Conservation (phyloP, 2,113 vertebrate genomes). For the Elachura formosa region DNA sequence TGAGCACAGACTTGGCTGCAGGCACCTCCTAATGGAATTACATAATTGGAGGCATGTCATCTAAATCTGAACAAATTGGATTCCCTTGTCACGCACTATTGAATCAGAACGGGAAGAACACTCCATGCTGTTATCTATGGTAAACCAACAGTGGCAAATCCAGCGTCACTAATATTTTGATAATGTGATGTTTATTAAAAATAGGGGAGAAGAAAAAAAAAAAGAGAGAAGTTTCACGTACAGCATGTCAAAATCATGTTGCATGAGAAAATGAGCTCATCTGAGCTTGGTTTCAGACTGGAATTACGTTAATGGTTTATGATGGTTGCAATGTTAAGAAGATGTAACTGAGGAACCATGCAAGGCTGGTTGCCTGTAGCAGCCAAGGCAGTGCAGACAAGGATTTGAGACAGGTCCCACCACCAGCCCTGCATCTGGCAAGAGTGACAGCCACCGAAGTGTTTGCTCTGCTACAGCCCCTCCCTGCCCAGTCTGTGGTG, state of each 20-base stretch:
- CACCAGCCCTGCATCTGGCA: background rate
- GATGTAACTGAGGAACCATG: background rate
- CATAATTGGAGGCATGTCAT: constrained; percentile 69
- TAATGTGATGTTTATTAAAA: constrained; percentile 36
- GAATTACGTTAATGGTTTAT: background rate
- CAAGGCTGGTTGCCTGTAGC: background rate
- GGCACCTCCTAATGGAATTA: constrained; percentile 64
- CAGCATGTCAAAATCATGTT: background rate
- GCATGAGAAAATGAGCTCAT: background rate
- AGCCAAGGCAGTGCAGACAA: background rate
- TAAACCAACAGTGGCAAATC: constrained; percentile 36
- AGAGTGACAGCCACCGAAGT: background rate
- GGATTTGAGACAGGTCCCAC: background rate
- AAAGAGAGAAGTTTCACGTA: background rate
- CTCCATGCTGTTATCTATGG: constrained; percentile 34
- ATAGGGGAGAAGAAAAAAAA: background rate
- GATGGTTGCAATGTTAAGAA: background rate
- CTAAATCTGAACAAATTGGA: constrained; percentile 67
- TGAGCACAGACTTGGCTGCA: constrained; percentile 47
- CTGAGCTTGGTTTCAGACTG: background rate
- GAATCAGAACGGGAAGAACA: constrained; percentile 58
- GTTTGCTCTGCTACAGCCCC: background rate
- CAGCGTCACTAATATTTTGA: constrained; percentile 13
- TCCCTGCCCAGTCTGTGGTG: accelerated
- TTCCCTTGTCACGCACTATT: constrained; percentile 63